Percentiles rank a stretch among this genome's conserved stretches.
Conservation (phyloP, 1,140 invertebrate species). For the Zaprionus gabonicus region DNA sequence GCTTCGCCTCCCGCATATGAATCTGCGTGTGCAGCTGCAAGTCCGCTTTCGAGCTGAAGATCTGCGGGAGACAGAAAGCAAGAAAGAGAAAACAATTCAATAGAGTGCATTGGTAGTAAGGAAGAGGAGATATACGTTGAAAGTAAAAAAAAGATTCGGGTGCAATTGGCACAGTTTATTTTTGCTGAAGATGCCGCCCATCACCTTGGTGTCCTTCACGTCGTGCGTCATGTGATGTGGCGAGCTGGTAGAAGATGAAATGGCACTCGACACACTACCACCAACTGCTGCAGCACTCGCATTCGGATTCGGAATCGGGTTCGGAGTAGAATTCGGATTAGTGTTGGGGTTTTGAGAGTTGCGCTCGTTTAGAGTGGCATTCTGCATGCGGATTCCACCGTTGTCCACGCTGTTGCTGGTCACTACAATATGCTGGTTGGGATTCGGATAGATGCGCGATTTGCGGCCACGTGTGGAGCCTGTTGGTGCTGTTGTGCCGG, state of each 20-base stretch:
- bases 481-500: constrained; percentile 54
- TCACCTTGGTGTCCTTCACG: constrained; percentile 81
- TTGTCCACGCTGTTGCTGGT: constrained; percentile 82
- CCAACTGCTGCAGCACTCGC: constrained; percentile 11
- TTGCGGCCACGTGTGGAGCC: constrained; percentile 76
- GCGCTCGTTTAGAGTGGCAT: constrained; percentile 68
- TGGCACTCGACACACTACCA: constrained; percentile 40
- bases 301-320: constrained; percentile 20
- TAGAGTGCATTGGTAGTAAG: background rate
- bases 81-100: constrained; percentile 34
- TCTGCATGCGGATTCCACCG: constrained; percentile 76
- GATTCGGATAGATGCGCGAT: constrained; percentile 79
- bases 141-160: background rate
- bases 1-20: constrained; percentile 99
- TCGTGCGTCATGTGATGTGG: constrained; percentile 78
- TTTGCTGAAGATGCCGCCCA: background rate
- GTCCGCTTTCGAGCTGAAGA: constrained; percentile 98
- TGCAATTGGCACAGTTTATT: background rate
- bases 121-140: background rate
- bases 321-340: constrained; percentile 19
- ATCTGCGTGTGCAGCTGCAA: constrained; percentile 98
- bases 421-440: constrained; percentile 80
- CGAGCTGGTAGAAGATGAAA: constrained; percentile 81
- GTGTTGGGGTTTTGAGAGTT: constrained; percentile 42
- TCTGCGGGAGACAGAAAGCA: constrained; percentile 88